Evolutionary conservation across 1,140 invertebrate genomes (phyloP), one percentile per base, ranked within the genome.

Genomic region (Caenorhabditis latens): DNA sequence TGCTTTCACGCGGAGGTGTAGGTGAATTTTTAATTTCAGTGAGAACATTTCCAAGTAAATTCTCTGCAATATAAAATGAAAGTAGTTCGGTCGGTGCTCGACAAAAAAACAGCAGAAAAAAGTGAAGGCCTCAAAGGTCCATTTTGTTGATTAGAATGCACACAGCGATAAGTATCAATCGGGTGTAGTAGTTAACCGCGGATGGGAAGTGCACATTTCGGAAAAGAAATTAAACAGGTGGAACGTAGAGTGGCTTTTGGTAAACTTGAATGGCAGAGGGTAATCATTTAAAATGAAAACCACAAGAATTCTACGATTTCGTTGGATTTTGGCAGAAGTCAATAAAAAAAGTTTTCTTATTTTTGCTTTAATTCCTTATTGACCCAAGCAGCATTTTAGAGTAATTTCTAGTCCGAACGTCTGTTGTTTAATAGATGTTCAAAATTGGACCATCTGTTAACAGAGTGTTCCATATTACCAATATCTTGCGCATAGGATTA

Each of bases 11-110:
- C 13, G 65, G n/a, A 11, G n/a, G 46, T 50, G 40, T 7, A 46
- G 46, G 11, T 5, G 43, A 79, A 79, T 79, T 79, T 79, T 24
- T 50, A 53, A 79, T 79, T 79, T 79, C 40, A 79, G 71, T 79
- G 71, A 79, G 71, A 79, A 79, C 46, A 79, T 79, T 48, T 79
- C 21, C n/a, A 14, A 50, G 71, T 53, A 79, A 8, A 16, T 79
- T 79, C 46, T 4, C 46, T 79, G 71, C 43, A 79, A 79, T 79
- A 50, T 48, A 71, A 71, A 46, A 46, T 71, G 24, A 79, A 24
- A 79, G 46, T 79, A 79, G 71, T 48, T 79, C 43, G 65, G 65
- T 71, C 16, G 40, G 65, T 71, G 42, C 65, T 48, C 71, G 11
- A 32, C 46, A n/a, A 53, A n/a, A 46, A 71, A 71, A 71, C 65